Evolutionary conservation across 2,888 invertebrate species (phyloP), one percentile per base, ranked within the genome.

Genomic region (Gnatocerus cornutus): DNA sequence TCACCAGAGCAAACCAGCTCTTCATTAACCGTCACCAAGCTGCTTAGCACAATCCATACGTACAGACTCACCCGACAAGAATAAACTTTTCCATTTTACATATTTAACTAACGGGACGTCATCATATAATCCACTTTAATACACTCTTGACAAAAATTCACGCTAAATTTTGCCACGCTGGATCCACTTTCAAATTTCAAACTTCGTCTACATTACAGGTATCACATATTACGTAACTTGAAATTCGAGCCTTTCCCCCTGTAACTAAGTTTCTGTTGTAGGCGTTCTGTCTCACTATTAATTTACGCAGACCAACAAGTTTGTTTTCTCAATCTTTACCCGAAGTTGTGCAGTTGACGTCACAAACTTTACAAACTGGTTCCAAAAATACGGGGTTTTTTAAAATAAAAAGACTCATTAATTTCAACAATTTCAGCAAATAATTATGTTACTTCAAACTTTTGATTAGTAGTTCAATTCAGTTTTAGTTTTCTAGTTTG

Each of bases 11-110:
- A 67, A 67, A 50, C 52, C 58, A 13, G 43, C 66, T 67, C 59
- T 67, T 67, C 59, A 67, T 67, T 67, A 65, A 45, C 56, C 58
- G 58, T 50, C 65, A 65, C 48, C 56, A 48, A 63, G 62, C 63
- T 53, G 63, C 52, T 63, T 63, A 63, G 41, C 63, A 30, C 53
- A 48, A 53, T 53, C 52, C 63, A 14, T 9, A 16, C 59, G 21
- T 21, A 13, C 55, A 10, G 3, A 27, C 43, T 46, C 29, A 59
- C 12, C 41, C 41, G 41, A 59, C 59, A 46, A 56, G 56, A 56
- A 56, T 56, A 39, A 56, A 56, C 56, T 56, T 56, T 55, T 55
- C 58, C 41, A 55, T 55, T 55, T 46, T 59, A 59, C 45, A 45
- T 59, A 30, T 59, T 59, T 59, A 58, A 59, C 43, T 59, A 59